Evolutionary conservation across 2,797 vertebrate genomes (phyloP), one percentile per base, ranked within the genome.

Genomic region (Poecilia gillii): DNA sequence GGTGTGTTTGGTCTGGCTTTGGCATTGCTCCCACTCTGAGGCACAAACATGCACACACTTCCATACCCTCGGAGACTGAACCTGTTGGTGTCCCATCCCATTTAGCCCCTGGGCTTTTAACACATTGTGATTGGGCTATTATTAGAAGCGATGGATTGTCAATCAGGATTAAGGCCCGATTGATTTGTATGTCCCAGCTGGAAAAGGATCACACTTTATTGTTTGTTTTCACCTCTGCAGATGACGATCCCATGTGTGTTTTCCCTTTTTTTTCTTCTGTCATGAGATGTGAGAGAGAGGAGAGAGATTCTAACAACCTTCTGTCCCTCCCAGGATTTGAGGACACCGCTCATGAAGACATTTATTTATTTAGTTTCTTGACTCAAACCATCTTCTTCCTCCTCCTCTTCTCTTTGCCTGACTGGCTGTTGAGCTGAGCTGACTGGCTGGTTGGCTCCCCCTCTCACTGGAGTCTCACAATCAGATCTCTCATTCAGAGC

Each of bases 111-210:
- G 75, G 89, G 89, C 91, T 90, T 94, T 93, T 89, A 91, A 88
- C 88, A 90, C 90, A 92, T 84, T 91, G 76, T 90, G 90, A 91
- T 90, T 76, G 85, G 73, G 74, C 87, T 93, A 93, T 94, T 92
- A 93, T 92, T 95, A 94, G 94, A 92, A 84, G 81, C 45, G 1
- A 89, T 91, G 92, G 92, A 94, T 95, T 94, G 94, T 95, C 93
- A 94, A 93, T 95, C 92, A 92, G 77, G 90, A 90, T 88, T 90
- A 94, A 94, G 95, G 94, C 93, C 90, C 83, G 82, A 90, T 73
- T 91, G 84, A 90, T 89, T 89, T 86, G 80, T 88, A 85, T 83
- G 68, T 75, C 83, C 72, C 80, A 84, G 82, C 87, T 87, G 84
- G 86, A 87, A 91, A 91, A 87, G 81, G 77, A 86, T 76, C 45